Base-by-base conservation (phyloP, 2,797 vertebrate genomes). In the Odontamblyopus rebecca region DNA sequence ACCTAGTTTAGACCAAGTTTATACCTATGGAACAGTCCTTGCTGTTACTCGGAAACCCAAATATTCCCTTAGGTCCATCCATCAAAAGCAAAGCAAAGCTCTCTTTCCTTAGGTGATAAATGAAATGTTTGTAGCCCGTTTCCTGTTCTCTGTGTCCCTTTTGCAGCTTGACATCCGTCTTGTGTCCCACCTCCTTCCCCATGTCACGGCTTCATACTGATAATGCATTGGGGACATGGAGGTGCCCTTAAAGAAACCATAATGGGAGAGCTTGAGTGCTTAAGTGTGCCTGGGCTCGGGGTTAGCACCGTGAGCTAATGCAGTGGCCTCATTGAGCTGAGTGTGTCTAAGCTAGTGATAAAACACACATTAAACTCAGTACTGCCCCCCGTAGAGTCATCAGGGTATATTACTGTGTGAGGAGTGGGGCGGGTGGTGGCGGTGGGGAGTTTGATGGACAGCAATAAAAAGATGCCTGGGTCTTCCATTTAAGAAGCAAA, bases 271-370 rank as follows among this genome's bases (percentile, higher is more conserved):
- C 82, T 75, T 85, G 83, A 88, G 83, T 81, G 35, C 73, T 82
- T 60, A 23, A 53, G 70, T 72, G 68, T 68, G 50, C 74, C 69
- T 80, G 68, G 53, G 68, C 27, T 76, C 19, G 19, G 41, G 60
- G 66, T 70, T 44, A 44, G 41, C 41, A 44, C 61, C 68, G 75
- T 82, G 80, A 80, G 73, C 78, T 86, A 89, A 86, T 86, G 85
- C 74, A 79, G 72, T 62, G 77, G 76, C 67, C 78, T 82, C 89
- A 87, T 88, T 89, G 82, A 82, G 80, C 80, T 78, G 75, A 86
- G 75, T 85, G 81, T 86, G 76, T 79, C 78, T 75, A 80, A 71
- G 74, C 75, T 71, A 60, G 71, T 81, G 80, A 89, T 90, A 85
- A 90, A 92, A 82, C 62, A 74, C 18, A 76, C 70, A 81, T 88